Evolutionary conservation across 2,797 vertebrate species (phyloP), one percentile per base, ranked within the genome.

Genomic region (Cryptoprocta ferox): DNA sequence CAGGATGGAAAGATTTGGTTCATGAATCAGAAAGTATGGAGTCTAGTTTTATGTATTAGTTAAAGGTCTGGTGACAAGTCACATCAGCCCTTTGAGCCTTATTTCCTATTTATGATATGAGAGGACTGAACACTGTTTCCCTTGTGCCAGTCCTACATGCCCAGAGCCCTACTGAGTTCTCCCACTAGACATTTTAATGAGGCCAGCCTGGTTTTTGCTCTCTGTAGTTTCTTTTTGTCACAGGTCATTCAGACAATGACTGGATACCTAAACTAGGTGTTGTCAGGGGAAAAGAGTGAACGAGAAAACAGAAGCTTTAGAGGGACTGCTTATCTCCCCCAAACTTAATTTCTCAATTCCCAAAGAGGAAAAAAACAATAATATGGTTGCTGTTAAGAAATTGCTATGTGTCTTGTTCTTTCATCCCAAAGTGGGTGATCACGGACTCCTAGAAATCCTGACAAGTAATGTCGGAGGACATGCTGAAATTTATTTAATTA

Each of bases 301-400:
- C 81, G 82, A 65, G 53, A 92, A 96, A 45, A 71, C 5, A 19
- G 80, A 53, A 92, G 66, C 86, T 83, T 71, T 68, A 56, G 75
- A 95, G 83, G 70, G 68, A 93, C 50, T 53, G n/a, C 18, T 95
- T 66, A 12, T 88, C 75, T 94, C 78, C 79, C 84, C 89, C 70
- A 94, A 91, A 97, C 82, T 96, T 97, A 97, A 98, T 96, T 97
- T 98, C 86, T 79, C 75, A 92, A 89, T 89, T 96, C 95, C 91
- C 91, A 96, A 59, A 89, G 91, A 83, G 88, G 28, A 32, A 85
- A 68, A 85, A 59, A 56, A 93, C 91, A 94, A 96, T 89, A 98
- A 96, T 95, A 63, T 50, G 19, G 73, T 83, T 92, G 92, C 92
- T 66, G 56, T 93, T 96, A 78, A 95, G 94, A 96, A 97, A 97